Conservation (phyloP, 2,797 vertebrate genomes). For the Tragopan temminckii region DNA sequence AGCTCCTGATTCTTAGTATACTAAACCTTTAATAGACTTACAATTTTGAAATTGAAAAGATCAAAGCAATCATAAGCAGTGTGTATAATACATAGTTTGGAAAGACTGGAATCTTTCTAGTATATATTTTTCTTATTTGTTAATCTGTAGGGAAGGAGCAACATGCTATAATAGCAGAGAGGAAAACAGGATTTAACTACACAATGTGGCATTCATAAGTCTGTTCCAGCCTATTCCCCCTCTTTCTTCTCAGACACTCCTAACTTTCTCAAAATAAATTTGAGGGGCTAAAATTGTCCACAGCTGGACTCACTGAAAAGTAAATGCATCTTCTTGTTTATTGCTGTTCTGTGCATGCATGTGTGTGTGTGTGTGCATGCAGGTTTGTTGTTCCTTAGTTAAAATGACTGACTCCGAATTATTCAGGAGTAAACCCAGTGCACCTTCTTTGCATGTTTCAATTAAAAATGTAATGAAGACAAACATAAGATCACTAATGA, state of each 20-base stretch:
- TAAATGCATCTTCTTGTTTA: background rate
- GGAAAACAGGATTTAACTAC: slow-evolving; percentile 47
- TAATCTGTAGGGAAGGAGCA: slow-evolving; percentile 57
- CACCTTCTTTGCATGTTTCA: slow-evolving; percentile 37
- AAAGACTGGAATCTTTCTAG: slow-evolving; percentile 44
- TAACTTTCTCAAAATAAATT: slow-evolving; percentile 47
- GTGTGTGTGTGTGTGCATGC: background rate
- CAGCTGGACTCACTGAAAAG: slow-evolving; percentile 42
- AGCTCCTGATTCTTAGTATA: slow-evolving; percentile 60
- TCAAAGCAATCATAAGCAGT: slow-evolving; percentile 64
- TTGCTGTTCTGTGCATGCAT: background rate
- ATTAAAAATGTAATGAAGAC: slow-evolving; percentile 64
- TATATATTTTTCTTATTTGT: slow-evolving; percentile 58
- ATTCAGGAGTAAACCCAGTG: slow-evolving; percentile 45
- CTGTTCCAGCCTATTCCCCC: slow-evolving; percentile 54
- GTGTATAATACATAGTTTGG: slow-evolving; percentile 56
- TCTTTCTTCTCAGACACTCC: slow-evolving; percentile 40
- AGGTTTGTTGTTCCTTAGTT: background rate
- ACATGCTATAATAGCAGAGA: slow-evolving; percentile 45
- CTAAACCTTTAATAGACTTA: slow-evolving; percentile 77
- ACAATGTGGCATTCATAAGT: slow-evolving; percentile 19
- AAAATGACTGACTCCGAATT: slow-evolving; percentile 26
- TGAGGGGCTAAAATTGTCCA: slow-evolving; percentile 32
- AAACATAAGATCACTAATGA: slow-evolving; percentile 25
- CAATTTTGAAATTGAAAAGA: slow-evolving; percentile 68